Evolutionary conservation across 2,797 vertebrate species (phyloP), one percentile per base, ranked within the genome.

Genomic region (Tragopan temminckii): DNA sequence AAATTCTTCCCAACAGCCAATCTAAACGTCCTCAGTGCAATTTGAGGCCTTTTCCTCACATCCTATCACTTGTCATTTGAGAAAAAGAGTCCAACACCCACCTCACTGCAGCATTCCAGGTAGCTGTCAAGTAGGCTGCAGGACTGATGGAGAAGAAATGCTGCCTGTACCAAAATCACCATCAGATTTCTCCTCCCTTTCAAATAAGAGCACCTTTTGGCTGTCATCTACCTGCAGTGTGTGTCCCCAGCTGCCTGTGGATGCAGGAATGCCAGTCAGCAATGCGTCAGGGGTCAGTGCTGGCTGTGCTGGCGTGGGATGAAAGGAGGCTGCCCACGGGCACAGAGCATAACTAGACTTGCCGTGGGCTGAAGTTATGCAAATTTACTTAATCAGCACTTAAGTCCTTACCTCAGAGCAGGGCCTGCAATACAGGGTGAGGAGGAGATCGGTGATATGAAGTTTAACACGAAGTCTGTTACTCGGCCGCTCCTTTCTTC

Each of bases 341-440:
- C 14, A 5, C 7, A 6, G 38, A 18, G 33, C 16, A 80, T 46
- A 68, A 33, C 38, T 27, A 46, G 43, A 4, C 36, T 62, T 35
- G 43, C 13, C 17, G 4, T 42, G 74, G 59, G 58, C 59, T 63
- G 33, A 53, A 12, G 7, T 14, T 7, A 4, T 5, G 67, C 70
- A 76, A 79, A 64, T 35, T 13, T 15, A 20, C 7, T 4, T 40
- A 25, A 79, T 16, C 21, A 45, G 33, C 40, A 1, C 5, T 17
- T 58, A 80, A 64, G 40, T 70, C 36, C 91, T 93, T 68, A 87
- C 76, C 88, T 93, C 33, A 40, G 50, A 80, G 58, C 64, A 80
- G 61, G 63, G 4, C 25, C 79, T 25, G 25, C 17, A 23, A 14
- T 21, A n/a, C 8, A 2, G 1, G 21, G 31, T 8, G 35, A 57